Evolutionary conservation across 2,888 invertebrate species (phyloP), one percentile per base, ranked within the genome.

Genomic region (Neocrepidodera transversa): DNA sequence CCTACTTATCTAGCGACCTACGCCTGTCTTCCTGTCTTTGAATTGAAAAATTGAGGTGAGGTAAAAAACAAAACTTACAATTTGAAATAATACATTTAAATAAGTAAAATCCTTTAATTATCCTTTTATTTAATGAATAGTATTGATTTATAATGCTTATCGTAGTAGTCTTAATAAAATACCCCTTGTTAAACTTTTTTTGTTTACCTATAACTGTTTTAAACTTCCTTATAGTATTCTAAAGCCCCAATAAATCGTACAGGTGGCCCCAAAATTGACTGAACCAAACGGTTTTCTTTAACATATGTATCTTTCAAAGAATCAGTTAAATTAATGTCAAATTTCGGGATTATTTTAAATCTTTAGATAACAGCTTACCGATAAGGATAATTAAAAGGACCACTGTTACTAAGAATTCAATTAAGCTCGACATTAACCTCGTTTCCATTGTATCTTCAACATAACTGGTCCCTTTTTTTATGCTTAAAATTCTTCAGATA

Each of bases 371-470:
- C 20, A 13, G 20, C 10, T 13, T 23, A 13, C 45, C 45, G 45
- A 45, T 45, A 45, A 45, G 45, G 45, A 26, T 45, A 45, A 45
- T 45, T 45, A 45, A 45, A 45, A 45, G 26, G 45, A 43, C 45
- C 26, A 45, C 7, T 45, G 26, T 45, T 26, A 26, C 45, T 45
- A 45, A 42, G 42, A 42, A 42, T 42, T 42, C 42, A 42, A 45
- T 45, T 45, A 45, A 45, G 26, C 26, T 45, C 26, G 45, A 45
- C 28, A 45, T 26, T 26, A 8, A 6, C 45, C 7, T 8, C 45
- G 16, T 10, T 23, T 11, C 13, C 45, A 26, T 45, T 45, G 13
- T 45, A 45, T 16, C 38, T 38, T 11, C 35, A 10, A 17, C 1
- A 17, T 2, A 38, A 13, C 32, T 11, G 32, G 32, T 13, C 32